Conservation (phyloP, 2,113 vertebrate species). For the Coptodon rendalli region DNA sequence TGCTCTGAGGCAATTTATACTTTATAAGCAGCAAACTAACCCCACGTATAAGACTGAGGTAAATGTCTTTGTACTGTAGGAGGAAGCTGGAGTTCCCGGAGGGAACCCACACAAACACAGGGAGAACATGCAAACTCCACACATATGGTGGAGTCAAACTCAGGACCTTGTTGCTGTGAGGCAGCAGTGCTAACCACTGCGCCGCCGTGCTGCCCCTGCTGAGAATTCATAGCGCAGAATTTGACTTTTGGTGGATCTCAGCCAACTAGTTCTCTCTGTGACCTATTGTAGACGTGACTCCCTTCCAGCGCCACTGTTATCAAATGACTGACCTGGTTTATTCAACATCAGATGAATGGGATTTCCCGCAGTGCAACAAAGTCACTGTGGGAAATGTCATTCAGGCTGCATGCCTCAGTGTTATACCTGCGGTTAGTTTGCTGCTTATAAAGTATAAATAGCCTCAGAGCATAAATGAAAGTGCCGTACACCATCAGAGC, state of each 20-base stretch:
- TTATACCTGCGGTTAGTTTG: background rate
- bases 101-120: background rate
- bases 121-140: background rate
- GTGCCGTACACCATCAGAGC: background rate
- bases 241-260: background rate
- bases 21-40: background rate
- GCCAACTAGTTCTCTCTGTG: constrained; percentile 3
- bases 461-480: constrained; percentile 1
- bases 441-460: constrained; percentile 32
- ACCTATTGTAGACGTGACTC: constrained; percentile 4
- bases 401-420: background rate
- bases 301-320: constrained; percentile 18
- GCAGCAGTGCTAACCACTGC: background rate
- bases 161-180: background rate
- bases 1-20: constrained; percentile 18
- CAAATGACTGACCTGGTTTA: constrained; percentile 53
- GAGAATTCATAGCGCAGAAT: background rate
- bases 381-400: constrained; percentile 39
- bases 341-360: constrained; percentile 33
- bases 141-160: background rate
- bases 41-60: background rate
- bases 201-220: background rate
- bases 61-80: constrained; percentile 23
- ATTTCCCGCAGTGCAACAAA: constrained; percentile 33
- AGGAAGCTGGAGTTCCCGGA: background rate